phyloP scores from a whole-genome alignment of 2,113 vertebrate genomes.

The Labeo rohita region DNA sequence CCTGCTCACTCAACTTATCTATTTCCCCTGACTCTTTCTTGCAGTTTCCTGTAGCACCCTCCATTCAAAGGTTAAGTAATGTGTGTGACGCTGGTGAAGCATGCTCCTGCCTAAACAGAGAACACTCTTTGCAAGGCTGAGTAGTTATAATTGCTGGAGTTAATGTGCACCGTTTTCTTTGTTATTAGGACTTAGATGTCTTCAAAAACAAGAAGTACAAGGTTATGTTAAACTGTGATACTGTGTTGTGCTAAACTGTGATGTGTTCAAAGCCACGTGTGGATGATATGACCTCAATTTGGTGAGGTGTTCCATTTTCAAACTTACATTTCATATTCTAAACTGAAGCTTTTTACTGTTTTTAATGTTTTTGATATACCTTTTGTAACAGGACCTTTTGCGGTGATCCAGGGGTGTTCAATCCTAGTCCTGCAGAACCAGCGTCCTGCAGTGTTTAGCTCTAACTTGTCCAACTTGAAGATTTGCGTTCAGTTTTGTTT shows the following conservation, averaged over 20 bases:
- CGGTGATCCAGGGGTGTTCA: too few species aligned
- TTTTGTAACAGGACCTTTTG: too few species aligned
- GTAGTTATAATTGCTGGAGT: slow-evolving; percentile 18
- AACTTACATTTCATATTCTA: neutral
- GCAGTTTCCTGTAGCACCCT: slow-evolving; percentile 11
- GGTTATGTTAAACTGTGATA: neutral
- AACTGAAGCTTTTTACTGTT: neutral
- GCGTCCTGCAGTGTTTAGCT: too few species aligned
- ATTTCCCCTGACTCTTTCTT: slow-evolving; percentile 38
- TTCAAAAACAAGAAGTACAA: neutral
- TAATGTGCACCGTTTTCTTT: slow-evolving; percentile 6
- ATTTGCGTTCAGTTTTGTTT: neutral
- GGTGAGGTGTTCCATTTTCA: neutral
- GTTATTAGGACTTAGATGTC: neutral
- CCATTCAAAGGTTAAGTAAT: slow-evolving; percentile 4
- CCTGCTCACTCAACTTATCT: neutral
- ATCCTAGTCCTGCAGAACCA: too few species aligned
- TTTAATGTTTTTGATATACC: too few species aligned
- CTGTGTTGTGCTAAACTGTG: neutral
- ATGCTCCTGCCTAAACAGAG: slow-evolving; percentile 32
- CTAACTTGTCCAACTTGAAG: too few species aligned
- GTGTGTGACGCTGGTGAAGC: neutral
- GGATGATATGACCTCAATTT: neutral
- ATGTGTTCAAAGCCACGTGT: neutral
- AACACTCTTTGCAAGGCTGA: slow-evolving; percentile 33